Evolutionary conservation across 2,113 vertebrate species (phyloP), one percentile per base, ranked within the genome.

Genomic region (Butorides virescens): DNA sequence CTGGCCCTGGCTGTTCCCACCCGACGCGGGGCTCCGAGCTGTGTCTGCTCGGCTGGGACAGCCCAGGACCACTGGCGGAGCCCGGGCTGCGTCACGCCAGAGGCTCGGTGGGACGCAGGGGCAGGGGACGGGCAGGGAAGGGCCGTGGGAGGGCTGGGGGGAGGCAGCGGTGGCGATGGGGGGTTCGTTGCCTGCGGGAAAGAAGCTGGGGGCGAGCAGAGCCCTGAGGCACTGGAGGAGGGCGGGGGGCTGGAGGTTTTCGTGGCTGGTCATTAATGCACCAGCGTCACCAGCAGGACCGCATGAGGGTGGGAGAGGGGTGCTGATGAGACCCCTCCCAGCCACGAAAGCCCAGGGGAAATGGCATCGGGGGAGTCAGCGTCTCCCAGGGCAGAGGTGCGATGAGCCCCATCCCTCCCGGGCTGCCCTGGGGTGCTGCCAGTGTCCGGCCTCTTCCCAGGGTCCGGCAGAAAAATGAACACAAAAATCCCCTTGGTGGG

Each of bases 61-160:
- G 11, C 0, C 3, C 42, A 80, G 75, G 73, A 56, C 73, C 0
- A 0, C 80, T 3, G 4, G 2, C 5, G 0, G 5, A 62, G 80
- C 5, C 61, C 0, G 1, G 34, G 44, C 46, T 94, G 81, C 62
- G 1, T 85, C 94, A 76, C 2, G 30, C 17, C 4, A 1, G 34
- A 3, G 1, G 18, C 70, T 7, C 8, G 63, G n/a, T 13, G 2
- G 42, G 62, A 15, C 3, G 3, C 19, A 4, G n/a, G 56, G 10
- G 9, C 18, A 29, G 39, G 63, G 14, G 23, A 46, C 9, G 21
- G 59, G 44, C 14, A 10, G 20, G 46, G 72, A 76, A 26, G 10
- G 22, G 72, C 23, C 4, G 30, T 0, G 19, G 49, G 30, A 93
- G 49, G 39, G 15, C 39, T 39, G n/a, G 2, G 9, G 15, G 6